A percentile compares a stretch with the other conserved stretches of the same genome.
phyloP scores from a whole-genome alignment of 2,113 vertebrate genomes.

The Tetraodon nigroviridis region DNA sequence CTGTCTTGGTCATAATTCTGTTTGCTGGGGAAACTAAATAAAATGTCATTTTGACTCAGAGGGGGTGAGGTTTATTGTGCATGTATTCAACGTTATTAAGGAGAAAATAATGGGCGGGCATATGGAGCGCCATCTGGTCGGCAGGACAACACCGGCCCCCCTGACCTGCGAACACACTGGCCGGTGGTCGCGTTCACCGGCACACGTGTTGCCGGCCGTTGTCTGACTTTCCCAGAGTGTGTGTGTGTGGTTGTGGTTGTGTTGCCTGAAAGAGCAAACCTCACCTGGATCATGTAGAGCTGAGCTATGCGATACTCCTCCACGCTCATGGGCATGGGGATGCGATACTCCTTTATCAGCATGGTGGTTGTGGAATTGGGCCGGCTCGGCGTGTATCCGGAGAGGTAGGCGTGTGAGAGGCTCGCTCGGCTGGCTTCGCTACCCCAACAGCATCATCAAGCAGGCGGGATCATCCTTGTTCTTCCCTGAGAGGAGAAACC shows the following conservation, averaged over 20 bases:
- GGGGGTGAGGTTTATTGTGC: neutral
- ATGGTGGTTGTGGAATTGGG: conserved; percentile 76
- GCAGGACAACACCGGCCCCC: conserved; percentile 1
- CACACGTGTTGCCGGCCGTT: no score
- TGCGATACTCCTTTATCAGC: conserved; percentile 97
- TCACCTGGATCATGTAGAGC: conserved; percentile 99
- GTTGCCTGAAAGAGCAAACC: neutral
- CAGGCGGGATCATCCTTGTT: conserved; percentile 18
- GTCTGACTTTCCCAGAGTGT: no score
- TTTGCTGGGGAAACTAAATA: no score
- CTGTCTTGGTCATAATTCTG: no score
- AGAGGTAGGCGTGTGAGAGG: conserved; percentile 18
- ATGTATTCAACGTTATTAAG: conserved; percentile 20
- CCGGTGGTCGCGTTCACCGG: conserved; percentile 3
- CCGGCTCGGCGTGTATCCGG: conserved; percentile 31
- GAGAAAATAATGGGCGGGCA: conserved; percentile 30
- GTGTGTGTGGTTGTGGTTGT: no score
- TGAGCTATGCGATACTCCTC: conserved; percentile 97
- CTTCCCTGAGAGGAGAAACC: conserved; percentile 36
- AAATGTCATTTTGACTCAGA: no score
- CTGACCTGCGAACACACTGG: conserved; percentile 20
- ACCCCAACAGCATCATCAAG: conserved; percentile 52
- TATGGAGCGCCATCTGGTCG: conserved; percentile 47
- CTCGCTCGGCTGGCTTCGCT: conserved; percentile 30
- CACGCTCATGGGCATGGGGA: conserved; percentile 95